Percentiles rank a stretch among this genome's conserved stretches.
phyloP scores from a whole-genome alignment of 2,113 vertebrate genomes.

The Elgaria multicarinata region DNA sequence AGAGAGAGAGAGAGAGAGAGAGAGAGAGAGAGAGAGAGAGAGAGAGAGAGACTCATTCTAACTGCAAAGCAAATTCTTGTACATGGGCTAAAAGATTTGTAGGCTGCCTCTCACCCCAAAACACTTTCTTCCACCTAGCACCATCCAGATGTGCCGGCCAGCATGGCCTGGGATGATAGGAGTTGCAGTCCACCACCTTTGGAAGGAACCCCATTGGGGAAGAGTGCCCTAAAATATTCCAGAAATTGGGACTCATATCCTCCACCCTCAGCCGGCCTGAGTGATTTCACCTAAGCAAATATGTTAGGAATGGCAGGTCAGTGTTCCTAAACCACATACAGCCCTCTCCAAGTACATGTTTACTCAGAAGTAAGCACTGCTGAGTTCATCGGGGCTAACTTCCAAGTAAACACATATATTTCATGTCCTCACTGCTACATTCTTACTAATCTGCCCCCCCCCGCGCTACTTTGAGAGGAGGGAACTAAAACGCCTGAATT shows the following conservation, averaged over 20 bases:
- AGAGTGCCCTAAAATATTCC: neutral
- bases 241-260: neutral
- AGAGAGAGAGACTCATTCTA: no score
- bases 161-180: neutral
- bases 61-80: neutral
- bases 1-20: no score
- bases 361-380: neutral
- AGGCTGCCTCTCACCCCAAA: no score
- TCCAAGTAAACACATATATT: neutral
- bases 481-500: neutral
- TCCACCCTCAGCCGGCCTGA: neutral
- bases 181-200: neutral
- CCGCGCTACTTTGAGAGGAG: neutral
- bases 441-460: neutral
- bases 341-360: neutral
- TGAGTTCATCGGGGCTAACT: neutral
- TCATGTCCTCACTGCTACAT: neutral
- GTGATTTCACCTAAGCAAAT: neutral
- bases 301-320: neutral
- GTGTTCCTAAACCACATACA: neutral
- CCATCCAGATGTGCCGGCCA: neutral
- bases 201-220: no score
- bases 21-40: no score
- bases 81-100: neutral
- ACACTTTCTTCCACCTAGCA: no score